phyloP scores from a whole-genome alignment of 2,113 vertebrate genomes.

The Phocoena sinus region DNA sequence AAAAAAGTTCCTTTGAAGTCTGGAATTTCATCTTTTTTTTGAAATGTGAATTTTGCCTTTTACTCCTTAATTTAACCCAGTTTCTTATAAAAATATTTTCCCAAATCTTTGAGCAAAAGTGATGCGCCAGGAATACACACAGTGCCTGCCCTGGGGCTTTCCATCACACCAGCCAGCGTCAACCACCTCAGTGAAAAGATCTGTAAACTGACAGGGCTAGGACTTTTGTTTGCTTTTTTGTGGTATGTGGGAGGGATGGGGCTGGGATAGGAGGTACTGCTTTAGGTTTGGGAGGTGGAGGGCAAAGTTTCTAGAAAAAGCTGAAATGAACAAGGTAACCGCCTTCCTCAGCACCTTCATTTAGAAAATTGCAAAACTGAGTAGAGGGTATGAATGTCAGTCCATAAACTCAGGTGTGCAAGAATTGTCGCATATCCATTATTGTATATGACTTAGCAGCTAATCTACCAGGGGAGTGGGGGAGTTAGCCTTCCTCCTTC shows the following conservation, averaged over 20 bases:
- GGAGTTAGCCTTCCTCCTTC: neutral
- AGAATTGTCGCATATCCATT: neutral
- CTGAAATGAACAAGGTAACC: neutral
- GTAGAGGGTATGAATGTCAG: neutral
- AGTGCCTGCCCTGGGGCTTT: neutral
- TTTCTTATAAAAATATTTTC: neutral
- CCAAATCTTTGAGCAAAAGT: neutral
- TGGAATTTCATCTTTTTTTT: neutral
- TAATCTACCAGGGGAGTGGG: neutral
- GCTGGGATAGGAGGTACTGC: neutral
- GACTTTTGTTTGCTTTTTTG: neutral
- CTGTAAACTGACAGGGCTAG: neutral
- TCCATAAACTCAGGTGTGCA: neutral
- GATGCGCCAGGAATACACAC: neutral
- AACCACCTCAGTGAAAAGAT: neutral
- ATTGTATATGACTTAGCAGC: neutral
- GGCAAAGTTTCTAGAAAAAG: slow-evolving; percentile 1
- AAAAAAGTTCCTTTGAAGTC: neutral
- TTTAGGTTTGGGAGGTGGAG: neutral
- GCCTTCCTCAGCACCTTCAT: neutral
- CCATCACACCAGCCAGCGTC: neutral
- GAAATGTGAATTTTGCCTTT: neutral
- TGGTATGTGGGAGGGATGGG: neutral
- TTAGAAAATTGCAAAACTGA: neutral
- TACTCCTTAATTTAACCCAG: neutral